Evolutionary conservation across 2,888 invertebrate genomes (phyloP).

Genomic region (Mesochorus sp.): DNA sequence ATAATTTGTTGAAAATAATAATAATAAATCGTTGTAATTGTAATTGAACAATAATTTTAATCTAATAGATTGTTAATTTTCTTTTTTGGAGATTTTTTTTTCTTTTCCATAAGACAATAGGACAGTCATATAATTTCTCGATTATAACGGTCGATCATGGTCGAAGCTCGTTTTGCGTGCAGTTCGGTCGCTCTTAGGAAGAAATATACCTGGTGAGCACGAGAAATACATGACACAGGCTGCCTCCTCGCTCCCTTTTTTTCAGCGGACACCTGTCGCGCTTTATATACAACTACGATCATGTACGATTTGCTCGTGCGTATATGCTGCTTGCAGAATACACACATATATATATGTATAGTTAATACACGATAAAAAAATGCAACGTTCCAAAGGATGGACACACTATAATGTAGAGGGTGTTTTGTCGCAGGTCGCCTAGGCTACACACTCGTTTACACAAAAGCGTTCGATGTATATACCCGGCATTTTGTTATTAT

Average conservation of each 20-base stretch:
- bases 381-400: slow-evolving; percentile 59
- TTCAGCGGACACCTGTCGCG: slow-evolving; percentile 47
- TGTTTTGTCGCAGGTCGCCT: slow-evolving; percentile 74
- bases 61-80: no score
- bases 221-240: not conserved
- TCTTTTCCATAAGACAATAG: no score
- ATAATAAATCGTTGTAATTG: no score
- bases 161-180: no score
- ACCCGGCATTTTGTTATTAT: slow-evolving; percentile 17
- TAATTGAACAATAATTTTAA: no score
- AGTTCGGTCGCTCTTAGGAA: no score
- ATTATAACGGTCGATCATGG: no score
- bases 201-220: not conserved
- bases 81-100: no score
- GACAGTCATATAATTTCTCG: no score
- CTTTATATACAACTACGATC: no score
- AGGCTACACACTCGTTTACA: slow-evolving; percentile 69
- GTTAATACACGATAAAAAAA: slow-evolving; percentile 61
- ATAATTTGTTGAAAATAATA: no score
- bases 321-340: slow-evolving; percentile 13
- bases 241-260: not conserved
- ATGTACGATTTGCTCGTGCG: no score
- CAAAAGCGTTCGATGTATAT: slow-evolving; percentile 69
- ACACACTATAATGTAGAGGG: slow-evolving; percentile 36
- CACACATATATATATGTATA: slow-evolving; percentile 16